Evolutionary conservation across 2,113 vertebrate genomes (phyloP).

Genomic region (Brachypodius melanocephalos): DNA sequence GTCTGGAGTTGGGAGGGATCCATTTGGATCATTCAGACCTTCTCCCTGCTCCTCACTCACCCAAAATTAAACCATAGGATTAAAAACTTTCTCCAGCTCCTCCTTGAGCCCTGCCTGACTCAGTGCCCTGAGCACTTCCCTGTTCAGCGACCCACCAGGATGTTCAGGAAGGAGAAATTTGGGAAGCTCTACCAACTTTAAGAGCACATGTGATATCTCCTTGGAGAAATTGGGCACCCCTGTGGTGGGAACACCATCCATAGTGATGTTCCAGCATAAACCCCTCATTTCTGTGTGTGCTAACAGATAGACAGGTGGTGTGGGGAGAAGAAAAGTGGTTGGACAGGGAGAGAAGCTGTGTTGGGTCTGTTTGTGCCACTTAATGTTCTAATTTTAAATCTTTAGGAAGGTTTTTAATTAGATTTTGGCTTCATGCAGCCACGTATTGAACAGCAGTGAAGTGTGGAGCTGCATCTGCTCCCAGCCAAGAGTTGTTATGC

Average conservation of each 20-base stretch:
- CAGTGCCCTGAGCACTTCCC: accelerated
- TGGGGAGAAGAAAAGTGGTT: not conserved
- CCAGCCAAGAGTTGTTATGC: not conserved
- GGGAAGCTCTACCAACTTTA: not conserved
- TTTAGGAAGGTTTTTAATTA: not conserved
- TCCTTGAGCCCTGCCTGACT: not conserved
- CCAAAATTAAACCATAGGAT: not conserved
- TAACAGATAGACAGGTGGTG: not conserved
- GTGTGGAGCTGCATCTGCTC: not conserved
- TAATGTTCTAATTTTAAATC: not conserved
- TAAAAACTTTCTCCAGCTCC: no score
- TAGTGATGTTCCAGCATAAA: accelerated
- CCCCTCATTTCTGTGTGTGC: not conserved
- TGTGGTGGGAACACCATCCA: not conserved
- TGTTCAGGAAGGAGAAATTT: not conserved
- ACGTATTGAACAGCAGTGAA: not conserved
- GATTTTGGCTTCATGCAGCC: not conserved
- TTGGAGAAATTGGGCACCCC: not conserved
- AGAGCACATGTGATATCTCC: not conserved
- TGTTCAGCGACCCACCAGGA: not conserved
- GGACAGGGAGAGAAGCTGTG: not conserved
- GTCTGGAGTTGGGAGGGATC: not conserved
- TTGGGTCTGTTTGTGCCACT: not conserved
- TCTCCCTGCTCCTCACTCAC: not conserved
- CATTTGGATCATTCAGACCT: not conserved